phyloP scores from a whole-genome alignment of 2,113 vertebrate species.

The Hylia prasina region DNA sequence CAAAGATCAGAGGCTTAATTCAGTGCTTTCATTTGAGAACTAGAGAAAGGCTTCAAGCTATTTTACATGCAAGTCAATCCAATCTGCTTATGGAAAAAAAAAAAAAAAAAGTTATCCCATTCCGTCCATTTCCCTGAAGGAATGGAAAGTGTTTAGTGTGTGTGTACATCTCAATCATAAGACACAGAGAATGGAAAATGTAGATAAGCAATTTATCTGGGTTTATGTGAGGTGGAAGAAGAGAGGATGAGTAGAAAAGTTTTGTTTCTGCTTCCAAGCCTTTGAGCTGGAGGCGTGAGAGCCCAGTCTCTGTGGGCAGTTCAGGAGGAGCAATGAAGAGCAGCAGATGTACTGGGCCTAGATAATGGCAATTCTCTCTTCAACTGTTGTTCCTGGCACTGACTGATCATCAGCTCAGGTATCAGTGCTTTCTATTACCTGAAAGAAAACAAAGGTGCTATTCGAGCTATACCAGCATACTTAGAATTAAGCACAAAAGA shows the following conservation, averaged over 20 bases:
- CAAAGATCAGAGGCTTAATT: slow-evolving; percentile 18
- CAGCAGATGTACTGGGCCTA: not conserved
- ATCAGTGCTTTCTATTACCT: not conserved
- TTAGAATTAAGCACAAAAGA: not conserved
- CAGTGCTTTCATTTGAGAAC: not conserved
- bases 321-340: not conserved
- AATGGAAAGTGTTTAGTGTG: not conserved
- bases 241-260: not conserved
- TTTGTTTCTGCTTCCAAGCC: not conserved
- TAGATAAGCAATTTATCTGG: not conserved
- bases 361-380: not conserved
- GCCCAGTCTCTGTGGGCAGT: not conserved
- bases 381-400: not conserved
- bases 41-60: not conserved
- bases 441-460: not conserved
- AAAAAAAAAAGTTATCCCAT: not conserved
- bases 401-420: not conserved
- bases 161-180: not conserved
- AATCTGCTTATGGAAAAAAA: not conserved
- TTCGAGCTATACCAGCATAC: not conserved
- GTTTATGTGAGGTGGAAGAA: not conserved
- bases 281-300: not conserved
- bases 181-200: not conserved
- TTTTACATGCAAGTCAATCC: not conserved
- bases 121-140: not conserved